These are phyloP conservation scores for Streblospio benedicti DNA, from an alignment of 1,140 invertebrate species.

Conservation along the genomic window DNA sequence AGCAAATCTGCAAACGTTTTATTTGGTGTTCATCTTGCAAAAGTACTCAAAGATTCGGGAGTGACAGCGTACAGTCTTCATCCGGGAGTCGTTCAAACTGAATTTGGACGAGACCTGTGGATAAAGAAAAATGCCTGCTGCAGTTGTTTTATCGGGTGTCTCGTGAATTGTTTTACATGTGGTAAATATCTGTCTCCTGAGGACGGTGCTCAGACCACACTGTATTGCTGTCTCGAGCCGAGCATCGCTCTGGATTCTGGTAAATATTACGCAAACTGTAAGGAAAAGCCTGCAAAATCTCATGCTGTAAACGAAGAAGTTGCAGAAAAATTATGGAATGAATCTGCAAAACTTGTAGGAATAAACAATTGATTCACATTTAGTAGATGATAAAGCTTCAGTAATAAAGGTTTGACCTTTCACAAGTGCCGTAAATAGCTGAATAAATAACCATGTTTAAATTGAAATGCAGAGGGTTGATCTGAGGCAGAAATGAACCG, in stretches of 20 bases:
- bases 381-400: too few relatives aligned
- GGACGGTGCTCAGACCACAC: slow-evolving; percentile 67
- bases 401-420: too few relatives aligned
- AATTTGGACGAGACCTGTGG: slow-evolving; percentile 56
- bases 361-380: too few relatives aligned
- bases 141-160: slow-evolving; percentile 59
- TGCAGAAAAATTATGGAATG: slow-evolving; percentile 60
- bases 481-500: too few relatives aligned
- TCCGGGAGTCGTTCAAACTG: slow-evolving; percentile 41
- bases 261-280: slow-evolving; percentile 58
- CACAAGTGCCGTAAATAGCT: too few relatives aligned
- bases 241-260: slow-evolving; percentile 57
- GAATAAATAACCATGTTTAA: too few relatives aligned
- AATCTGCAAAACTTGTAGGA: slow-evolving; percentile 50
- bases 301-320: slow-evolving; percentile 44
- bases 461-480: too few relatives aligned
- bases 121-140: slow-evolving; percentile 56
- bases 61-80: slow-evolving; percentile 35
- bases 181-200: slow-evolving; percentile 27
- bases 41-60: slow-evolving; percentile 18
- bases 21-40: slow-evolving; percentile 56
- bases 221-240: slow-evolving; percentile 68
- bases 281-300: slow-evolving; percentile 54
- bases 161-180: slow-evolving; percentile 18
- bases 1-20: slow-evolving; percentile 66